These are phyloP conservation scores for Hypena proboscidalis DNA, from an alignment of 2,888 invertebrate species.

Conservation along the genomic window DNA sequence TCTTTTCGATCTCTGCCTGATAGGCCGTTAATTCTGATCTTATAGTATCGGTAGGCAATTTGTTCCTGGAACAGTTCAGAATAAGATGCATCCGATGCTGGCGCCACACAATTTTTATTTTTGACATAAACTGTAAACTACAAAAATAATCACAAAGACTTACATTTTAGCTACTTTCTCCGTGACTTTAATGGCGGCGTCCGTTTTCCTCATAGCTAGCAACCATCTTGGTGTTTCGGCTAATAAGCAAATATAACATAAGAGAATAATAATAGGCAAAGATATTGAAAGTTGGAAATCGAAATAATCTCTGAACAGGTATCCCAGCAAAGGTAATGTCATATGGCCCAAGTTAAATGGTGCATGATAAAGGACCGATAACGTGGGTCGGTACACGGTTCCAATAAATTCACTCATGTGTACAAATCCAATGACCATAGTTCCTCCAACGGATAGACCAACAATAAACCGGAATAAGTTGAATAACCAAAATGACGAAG, in stretches of 20 bases:
- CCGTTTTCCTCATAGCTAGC: constrained; percentile 85
- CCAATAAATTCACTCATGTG: constrained; percentile 87
- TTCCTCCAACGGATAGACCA: constrained; percentile 91
- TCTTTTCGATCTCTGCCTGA: constrained; percentile 55
- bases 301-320: constrained; percentile 86
- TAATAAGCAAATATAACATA: constrained; percentile 87
- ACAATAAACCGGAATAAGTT: constrained; percentile 86
- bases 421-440: constrained; percentile 85
- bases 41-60: constrained; percentile 76
- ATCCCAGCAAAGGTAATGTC: constrained; percentile 84
- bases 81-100: too few relatives aligned
- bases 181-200: constrained; percentile 84
- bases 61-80: constrained; percentile 70
- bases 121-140: background rate
- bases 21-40: constrained; percentile 66
- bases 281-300: constrained; percentile 86
- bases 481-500: constrained; percentile 36
- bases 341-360: constrained; percentile 88
- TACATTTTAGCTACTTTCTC: constrained; percentile 58
- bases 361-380: constrained; percentile 86
- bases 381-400: constrained; percentile 65
- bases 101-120: too few relatives aligned
- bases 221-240: constrained; percentile 92
- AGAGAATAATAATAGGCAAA: constrained; percentile 79
- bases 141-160: constrained; percentile 1